These are phyloP conservation scores for Palaemon carinicauda DNA, from an alignment of 1,140 invertebrate species.

Conservation along the genomic window DNA sequence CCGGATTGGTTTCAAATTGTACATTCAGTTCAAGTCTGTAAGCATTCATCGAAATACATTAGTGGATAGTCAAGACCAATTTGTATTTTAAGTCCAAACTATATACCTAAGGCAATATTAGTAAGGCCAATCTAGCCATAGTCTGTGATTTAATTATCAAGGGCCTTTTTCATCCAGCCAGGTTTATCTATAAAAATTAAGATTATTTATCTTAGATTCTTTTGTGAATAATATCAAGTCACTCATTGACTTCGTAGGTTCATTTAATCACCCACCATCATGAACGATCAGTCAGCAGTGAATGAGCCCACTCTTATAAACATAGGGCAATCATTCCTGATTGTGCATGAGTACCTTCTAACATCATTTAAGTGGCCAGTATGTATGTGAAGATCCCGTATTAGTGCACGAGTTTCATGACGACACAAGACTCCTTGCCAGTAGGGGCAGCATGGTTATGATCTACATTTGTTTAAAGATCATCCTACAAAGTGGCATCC, in stretches of 20 bases:
- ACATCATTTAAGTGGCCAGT: too few relatives aligned
- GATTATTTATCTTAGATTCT: background rate
- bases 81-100: background rate
- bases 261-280: slow-evolving; percentile 31
- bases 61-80: too few relatives aligned
- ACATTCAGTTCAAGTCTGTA: too few relatives aligned
- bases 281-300: slow-evolving; percentile 32
- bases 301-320: background rate
- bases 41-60: too few relatives aligned
- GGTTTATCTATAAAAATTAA: slow-evolving; percentile 18
- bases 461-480: slow-evolving; percentile 55
- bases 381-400: too few relatives aligned
- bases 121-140: slow-evolving; percentile 31
- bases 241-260: background rate
- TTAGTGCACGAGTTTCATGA: background rate
- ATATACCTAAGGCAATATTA: too few relatives aligned
- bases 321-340: too few relatives aligned
- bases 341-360: too few relatives aligned
- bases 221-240: background rate
- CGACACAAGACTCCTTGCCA: background rate
- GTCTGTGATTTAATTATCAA: slow-evolving; percentile 44
- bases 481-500: background rate
- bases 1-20: too few relatives aligned
- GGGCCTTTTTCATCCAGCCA: slow-evolving; percentile 38
- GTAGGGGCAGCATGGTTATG: slow-evolving; percentile 18